phyloP scores from a whole-genome alignment of 2,888 invertebrate genomes.

The Anodontia alba region DNA sequence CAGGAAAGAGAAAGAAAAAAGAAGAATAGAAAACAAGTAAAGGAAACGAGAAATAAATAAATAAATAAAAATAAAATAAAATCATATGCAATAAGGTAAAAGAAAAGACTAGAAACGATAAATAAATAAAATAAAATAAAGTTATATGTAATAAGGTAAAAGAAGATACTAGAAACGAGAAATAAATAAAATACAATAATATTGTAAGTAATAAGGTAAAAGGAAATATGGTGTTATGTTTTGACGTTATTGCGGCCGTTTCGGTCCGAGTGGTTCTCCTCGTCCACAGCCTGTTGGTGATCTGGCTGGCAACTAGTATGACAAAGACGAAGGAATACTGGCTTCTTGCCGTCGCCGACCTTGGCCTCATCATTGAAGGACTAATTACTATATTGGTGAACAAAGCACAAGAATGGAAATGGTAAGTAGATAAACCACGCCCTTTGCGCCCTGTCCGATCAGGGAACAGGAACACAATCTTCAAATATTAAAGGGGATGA shows the following conservation, averaged over 20 bases:
- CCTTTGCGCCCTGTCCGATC: too few relatives aligned
- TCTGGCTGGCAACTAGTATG: slow-evolving; percentile 69
- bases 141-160: too few relatives aligned
- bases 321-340: slow-evolving; percentile 56
- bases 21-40: too few relatives aligned
- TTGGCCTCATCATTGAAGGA: slow-evolving; percentile 66
- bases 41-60: too few relatives aligned
- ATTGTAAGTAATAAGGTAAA: neutral
- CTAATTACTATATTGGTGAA: slow-evolving; percentile 63
- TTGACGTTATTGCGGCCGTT: slow-evolving; percentile 65
- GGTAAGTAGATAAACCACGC: slow-evolving; percentile 70
- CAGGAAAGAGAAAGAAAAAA: too few relatives aligned
- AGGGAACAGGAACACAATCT: too few relatives aligned
- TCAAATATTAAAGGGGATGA: too few relatives aligned
- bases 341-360: slow-evolving; percentile 61
- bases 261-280: slow-evolving; percentile 66
- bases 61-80: too few relatives aligned
- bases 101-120: too few relatives aligned
- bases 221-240: slow-evolving; percentile 21
- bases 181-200: neutral
- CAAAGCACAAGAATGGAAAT: slow-evolving; percentile 75
- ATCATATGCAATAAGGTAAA: too few relatives aligned
- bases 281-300: slow-evolving; percentile 67
- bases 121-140: too few relatives aligned
- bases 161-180: too few relatives aligned